These are phyloP conservation scores for Rhinella marina DNA, from an alignment of 2,797 vertebrate species.

Conservation along the genomic window DNA sequence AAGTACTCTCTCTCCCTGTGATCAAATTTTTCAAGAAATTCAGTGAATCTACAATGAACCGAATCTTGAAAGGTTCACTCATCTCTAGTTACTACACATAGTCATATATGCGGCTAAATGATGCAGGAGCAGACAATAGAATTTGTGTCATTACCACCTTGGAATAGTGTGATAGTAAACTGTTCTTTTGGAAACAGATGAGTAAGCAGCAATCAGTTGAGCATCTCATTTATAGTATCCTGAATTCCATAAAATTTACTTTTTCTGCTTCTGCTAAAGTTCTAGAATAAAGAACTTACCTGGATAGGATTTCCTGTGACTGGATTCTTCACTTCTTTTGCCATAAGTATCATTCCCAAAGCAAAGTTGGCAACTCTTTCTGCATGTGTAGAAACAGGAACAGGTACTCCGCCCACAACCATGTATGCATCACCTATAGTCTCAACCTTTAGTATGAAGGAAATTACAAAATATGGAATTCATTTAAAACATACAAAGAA, in stretches of 20 bases:
- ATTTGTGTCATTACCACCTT: background rate
- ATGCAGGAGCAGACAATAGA: no score
- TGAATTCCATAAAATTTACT: background rate
- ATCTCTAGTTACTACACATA: no score
- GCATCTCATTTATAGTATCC: background rate
- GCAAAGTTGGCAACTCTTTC: conserved; percentile 82
- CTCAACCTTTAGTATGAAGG: conserved; percentile 73
- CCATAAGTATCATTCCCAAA: conserved; percentile 80
- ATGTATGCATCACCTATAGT: conserved; percentile 79
- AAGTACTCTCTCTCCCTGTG: no score
- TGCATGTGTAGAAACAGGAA: conserved; percentile 78
- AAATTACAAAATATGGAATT: background rate
- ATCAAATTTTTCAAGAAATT: no score
- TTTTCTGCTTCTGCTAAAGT: background rate
- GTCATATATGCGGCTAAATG: no score
- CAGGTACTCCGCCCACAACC: conserved; percentile 82
- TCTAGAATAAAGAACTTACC: conserved; percentile 68
- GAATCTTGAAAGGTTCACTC: no score
- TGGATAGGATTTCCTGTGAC: conserved; percentile 78
- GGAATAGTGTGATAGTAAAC: background rate
- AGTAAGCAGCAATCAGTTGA: background rate
- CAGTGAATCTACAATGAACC: no score
- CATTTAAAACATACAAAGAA: background rate
- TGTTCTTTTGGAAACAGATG: background rate
- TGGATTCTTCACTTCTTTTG: conserved; percentile 78